These are phyloP conservation scores for Clarias batrachus DNA, from an alignment of 2,113 vertebrate species.

Conservation along the genomic window DNA sequence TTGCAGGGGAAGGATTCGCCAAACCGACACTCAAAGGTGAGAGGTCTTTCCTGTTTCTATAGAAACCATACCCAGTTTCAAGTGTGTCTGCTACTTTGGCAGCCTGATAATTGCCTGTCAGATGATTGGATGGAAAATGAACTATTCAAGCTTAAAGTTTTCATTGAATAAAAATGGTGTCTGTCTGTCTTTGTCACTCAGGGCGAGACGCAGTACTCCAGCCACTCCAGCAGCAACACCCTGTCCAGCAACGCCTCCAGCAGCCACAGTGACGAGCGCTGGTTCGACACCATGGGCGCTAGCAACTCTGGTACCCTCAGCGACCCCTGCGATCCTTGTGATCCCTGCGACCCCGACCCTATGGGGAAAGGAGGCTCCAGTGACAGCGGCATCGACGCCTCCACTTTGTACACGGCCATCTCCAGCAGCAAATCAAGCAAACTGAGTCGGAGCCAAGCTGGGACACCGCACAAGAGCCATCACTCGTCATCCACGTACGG, in stretches of 20 bases:
- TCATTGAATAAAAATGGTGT: background rate
- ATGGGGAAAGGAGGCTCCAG: slow-evolving; percentile 83
- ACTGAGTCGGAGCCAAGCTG: slow-evolving; percentile 51
- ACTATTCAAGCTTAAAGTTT: background rate
- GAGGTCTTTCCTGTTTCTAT: slow-evolving; percentile 37
- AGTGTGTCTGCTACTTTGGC: background rate
- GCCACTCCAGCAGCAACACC: slow-evolving; percentile 92
- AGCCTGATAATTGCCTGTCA: background rate
- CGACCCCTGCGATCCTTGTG: slow-evolving; percentile 70
- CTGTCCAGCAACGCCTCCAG: slow-evolving; percentile 91
- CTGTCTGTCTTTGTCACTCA: slow-evolving; percentile 56
- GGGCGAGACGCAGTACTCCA: slow-evolving; percentile 86
- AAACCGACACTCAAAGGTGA: slow-evolving; percentile 84
- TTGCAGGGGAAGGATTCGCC: slow-evolving; percentile 82
- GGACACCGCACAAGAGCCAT: slow-evolving; percentile 67
- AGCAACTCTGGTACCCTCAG: slow-evolving; percentile 56
- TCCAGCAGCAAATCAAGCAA: slow-evolving; percentile 70
- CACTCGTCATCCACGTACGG: slow-evolving; percentile 67
- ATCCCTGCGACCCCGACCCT: slow-evolving; percentile 74
- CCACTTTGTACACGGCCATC: slow-evolving; percentile 72
- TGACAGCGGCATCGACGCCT: slow-evolving; percentile 87
- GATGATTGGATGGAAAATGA: background rate
- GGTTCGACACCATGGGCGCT: slow-evolving; percentile 76
- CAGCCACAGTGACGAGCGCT: slow-evolving; percentile 88
- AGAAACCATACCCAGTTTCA: slow-evolving; percentile 1